Base-by-base conservation (phyloP, 2,888 invertebrate species). In the Amiota minor region DNA sequence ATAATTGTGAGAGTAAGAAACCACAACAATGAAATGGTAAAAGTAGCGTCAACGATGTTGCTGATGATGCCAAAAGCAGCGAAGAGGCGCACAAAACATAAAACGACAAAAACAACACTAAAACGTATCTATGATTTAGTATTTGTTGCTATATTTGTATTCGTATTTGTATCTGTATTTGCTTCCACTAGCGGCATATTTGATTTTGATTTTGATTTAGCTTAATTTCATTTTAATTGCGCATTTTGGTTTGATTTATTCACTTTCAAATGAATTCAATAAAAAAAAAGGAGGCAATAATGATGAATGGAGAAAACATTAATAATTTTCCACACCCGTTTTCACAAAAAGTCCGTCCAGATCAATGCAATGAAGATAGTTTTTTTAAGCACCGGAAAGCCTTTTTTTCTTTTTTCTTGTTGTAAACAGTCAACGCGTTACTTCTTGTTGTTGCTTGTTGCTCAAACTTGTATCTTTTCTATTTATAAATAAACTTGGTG, bases 211-310 rank as follows among this genome's bases (percentile, higher is more conserved):
- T 18, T 59, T 6, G 11, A n/a, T 53, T 53, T 16, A n/a, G 6
- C 53, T 59, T 65, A 49, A 47, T 65, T 46, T 65, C 46, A 18
- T 47, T 68, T 68, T 68, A 68, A 68, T 53, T 68, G 67, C 67
- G 67, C 67, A 68, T 68, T 68, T 68, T 20, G 53, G 53, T 53
- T 68, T 50, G 59, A 59, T 23, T 16, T 45, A 12, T 23, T 53
- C 50, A 35, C 45, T 64, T 35, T 35, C 35, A 35, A 35, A 2
- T 35, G 0, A 4, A 35, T 6, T 6, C 35, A 35, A 35, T 35
- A 35, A 35, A 35, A 35, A 35, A 35, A 35, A 35, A 35, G 6
- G 35, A 35, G 3, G 23, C 23, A 23, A 23, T 23, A 23, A 67
- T 67, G 18, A 50, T 50, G n/a, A 67, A 47, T 9, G 16, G 20